Base-by-base conservation (phyloP, 1,140 invertebrate species). In the Halesus radiatus region DNA sequence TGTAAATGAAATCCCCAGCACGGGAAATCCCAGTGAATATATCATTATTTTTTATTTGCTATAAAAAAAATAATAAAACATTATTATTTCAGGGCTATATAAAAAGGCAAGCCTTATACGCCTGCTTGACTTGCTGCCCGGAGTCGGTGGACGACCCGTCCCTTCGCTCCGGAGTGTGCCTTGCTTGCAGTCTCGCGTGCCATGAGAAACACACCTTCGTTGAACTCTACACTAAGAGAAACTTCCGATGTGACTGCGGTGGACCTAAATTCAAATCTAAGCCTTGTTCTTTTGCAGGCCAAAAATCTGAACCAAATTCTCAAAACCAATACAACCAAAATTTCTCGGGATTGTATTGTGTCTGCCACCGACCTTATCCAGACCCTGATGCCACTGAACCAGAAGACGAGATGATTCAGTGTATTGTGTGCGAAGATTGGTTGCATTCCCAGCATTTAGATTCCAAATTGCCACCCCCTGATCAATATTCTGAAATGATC, bases 361-460 rank as follows among this genome's bases (percentile, higher is more conserved):
- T 90, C 18, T 99, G 99, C 88, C 88, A 94, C n/a, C 91, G 97
- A 76, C 97, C 98, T 0, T 99, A 99, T 89, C 98, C 98, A 15
- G 98, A 99, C 90, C 93, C 94, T 8, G 95, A 97, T 76, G 92
- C 93, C 83, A 90, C 92, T 18, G 88, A 90, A 52, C 10, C 37
- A 45, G 93, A 94, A 74, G 97, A 98, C 90, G 94, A 96, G 85
- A 99, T 99, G 98, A 93, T 99, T 54, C 98, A 99, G 85, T 99
- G 99, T 86, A 91, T 95, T 62, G 90, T 99, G 72, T 99, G 98
- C 89, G 98, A 99, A 88, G 98, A 99, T 87, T 99, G 99, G 99
- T 98, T 95, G 85, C 98, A 99, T 91, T 92, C 93, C 18, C 86
- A 95, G 87, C 96, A 98, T 89, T 90, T 98, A 80, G 91, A 92